phyloP scores from a whole-genome alignment of 2,888 invertebrate genomes.

The Tetropium fuscum region DNA sequence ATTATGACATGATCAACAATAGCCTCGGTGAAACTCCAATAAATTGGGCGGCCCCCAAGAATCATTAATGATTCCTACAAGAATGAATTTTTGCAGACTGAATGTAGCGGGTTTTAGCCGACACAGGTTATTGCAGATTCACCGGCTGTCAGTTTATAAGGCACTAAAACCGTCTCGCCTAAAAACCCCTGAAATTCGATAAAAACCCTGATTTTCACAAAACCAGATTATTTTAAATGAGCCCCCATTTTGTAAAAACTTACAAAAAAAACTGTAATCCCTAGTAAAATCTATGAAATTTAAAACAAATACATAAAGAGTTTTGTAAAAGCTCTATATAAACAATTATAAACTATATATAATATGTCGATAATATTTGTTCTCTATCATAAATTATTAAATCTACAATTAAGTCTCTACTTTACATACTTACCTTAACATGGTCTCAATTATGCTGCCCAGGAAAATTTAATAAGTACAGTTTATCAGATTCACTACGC shows the following conservation, averaged over 20 bases:
- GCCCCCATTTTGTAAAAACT: slow-evolving; percentile 18
- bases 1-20: no score
- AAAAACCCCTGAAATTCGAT: no score
- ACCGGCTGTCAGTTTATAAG: no score
- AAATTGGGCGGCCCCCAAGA: no score
- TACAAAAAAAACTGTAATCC: slow-evolving; percentile 9
- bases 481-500: slow-evolving; percentile 10
- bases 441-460: slow-evolving; percentile 15
- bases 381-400: slow-evolving; percentile 20
- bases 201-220: no score
- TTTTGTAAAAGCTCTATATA: slow-evolving; percentile 14
- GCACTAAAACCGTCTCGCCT: no score
- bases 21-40: no score
- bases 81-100: no score
- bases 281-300: slow-evolving; percentile 22
- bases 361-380: slow-evolving; percentile 15
- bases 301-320: slow-evolving; percentile 20
- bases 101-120: no score
- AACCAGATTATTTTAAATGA: slow-evolving; percentile 22
- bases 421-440: slow-evolving; percentile 45
- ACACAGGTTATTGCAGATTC: no score
- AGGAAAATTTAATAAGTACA: slow-evolving; percentile 43
- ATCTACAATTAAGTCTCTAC: slow-evolving; percentile 44
- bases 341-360: slow-evolving; percentile 14
- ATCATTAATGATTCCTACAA: no score